phyloP scores from a whole-genome alignment of 1,140 invertebrate species.

The Drosophila neocordata region DNA sequence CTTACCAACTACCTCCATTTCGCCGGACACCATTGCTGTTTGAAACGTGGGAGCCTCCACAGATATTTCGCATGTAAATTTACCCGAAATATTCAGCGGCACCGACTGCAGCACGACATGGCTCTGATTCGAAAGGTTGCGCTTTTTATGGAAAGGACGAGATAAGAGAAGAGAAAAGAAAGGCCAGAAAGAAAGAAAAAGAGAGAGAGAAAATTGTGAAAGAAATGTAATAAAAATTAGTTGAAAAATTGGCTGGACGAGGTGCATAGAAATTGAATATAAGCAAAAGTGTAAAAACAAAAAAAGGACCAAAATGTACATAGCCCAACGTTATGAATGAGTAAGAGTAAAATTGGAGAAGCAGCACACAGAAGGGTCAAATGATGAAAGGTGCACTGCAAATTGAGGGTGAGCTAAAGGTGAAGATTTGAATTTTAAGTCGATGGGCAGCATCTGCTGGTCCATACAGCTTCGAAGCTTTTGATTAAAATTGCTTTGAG shows the following conservation, averaged over 20 bases:
- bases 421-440: constrained; percentile 62
- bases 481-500: constrained; percentile 57
- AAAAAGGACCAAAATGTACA: constrained; percentile 9
- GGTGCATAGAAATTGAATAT: constrained; percentile 75
- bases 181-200: neutral
- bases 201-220: constrained; percentile 24
- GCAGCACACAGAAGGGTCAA: constrained; percentile 19
- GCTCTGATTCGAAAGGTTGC: constrained; percentile 86
- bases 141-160: constrained; percentile 69
- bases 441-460: constrained; percentile 1
- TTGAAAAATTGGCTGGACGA: constrained; percentile 65
- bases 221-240: constrained; percentile 62
- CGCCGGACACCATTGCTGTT: constrained; percentile 88
- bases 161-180: neutral
- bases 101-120: constrained; percentile 86
- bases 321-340: constrained; percentile 50
- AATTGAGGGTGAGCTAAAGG: constrained; percentile 49
- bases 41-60: constrained; percentile 93
- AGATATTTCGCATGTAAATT: constrained; percentile 92
- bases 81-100: constrained; percentile 86
- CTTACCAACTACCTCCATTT: constrained; percentile 91
- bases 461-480: constrained; percentile 16
- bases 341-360: constrained; percentile 32
- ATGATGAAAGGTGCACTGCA: constrained; percentile 47
- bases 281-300: constrained; percentile 36